Base-by-base conservation (phyloP, 2,888 invertebrate species). In the Rhogogaster chlorosoma region DNA sequence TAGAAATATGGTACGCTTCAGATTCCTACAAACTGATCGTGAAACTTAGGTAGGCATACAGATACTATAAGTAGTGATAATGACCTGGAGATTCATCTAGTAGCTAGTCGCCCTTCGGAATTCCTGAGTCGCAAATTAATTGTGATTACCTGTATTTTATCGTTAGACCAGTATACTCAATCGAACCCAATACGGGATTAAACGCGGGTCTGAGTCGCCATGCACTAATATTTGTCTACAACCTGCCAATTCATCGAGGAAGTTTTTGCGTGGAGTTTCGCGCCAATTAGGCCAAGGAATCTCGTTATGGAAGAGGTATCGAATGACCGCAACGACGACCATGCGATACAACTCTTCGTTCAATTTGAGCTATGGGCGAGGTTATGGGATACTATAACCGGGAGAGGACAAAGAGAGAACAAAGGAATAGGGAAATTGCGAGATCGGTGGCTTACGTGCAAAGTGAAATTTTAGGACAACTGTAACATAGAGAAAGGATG, bases 271-370 rank as follows among this genome's bases (percentile, higher is more conserved):
- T 75, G 75, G 83, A 85, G 64, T 82, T 80, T 85, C 82, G 88
- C 90, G 91, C 90, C 90, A 91, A 91, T 89, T 89, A 85, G 90
- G 90, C 89, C 91, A 90, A 91, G 90, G 89, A 88, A 88, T 57
- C 32, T 15, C 32, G 77, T 53, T 57, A 78, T 15, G 42, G 42
- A 18, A 53, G 36, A 78, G 32, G 32, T 78, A 53, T 78, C 77
- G 53, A 53, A 57, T 32, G 15, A 7, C 36, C 12, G 36, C 10
- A 78, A 10, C 53, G 53, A 32, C 49, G 32, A 32, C n/a, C 32
- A 45, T 32, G 18, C 57, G 36, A 26, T 15, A 49, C 49, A 4
- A 77, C 12, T 29, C 32, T 49, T 32, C 42, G 77, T n/a, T 18
- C 32, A 36, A 53, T 78, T 78, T 78, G 9, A 57, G 29, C n/a